Conservation (phyloP, 2,113 vertebrate genomes). For the Pluvianellus socialis region DNA sequence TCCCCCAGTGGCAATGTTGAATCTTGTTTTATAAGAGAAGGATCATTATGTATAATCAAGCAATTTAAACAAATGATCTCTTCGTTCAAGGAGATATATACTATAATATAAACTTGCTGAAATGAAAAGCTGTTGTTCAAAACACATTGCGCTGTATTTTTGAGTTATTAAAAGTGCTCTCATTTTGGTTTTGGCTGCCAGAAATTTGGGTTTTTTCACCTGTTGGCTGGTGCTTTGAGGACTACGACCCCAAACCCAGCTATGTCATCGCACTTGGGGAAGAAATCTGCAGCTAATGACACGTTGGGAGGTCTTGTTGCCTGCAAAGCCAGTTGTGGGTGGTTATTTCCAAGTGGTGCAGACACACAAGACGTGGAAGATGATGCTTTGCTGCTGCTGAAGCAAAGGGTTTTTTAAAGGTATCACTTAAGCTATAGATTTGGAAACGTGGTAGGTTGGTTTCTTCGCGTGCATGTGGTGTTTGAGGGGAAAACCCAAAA, state of each 20-base stretch:
- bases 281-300: neutral
- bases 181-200: neutral
- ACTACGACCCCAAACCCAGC: neutral
- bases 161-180: neutral
- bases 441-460: neutral
- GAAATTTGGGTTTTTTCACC: neutral
- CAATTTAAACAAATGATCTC: conserved; percentile 72
- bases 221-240: neutral
- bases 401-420: neutral
- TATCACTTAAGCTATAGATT: neutral
- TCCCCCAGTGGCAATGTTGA: conserved; percentile 65
- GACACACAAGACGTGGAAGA: neutral
- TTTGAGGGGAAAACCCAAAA: neutral
- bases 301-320: neutral
- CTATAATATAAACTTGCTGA: neutral
- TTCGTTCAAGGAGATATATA: conserved; percentile 31
- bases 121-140: conserved; percentile 30
- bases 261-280: neutral
- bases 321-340: neutral
- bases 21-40: conserved; percentile 74
- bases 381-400: neutral
- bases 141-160: neutral
- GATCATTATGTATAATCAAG: conserved; percentile 65
- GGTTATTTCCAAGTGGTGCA: neutral
- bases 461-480: accelerated